Percentiles rank a stretch among this genome's conserved stretches.
These are phyloP conservation scores for Esperia sulphurella DNA, from an alignment of 2,888 invertebrate genomes.

Conservation along the genomic window DNA sequence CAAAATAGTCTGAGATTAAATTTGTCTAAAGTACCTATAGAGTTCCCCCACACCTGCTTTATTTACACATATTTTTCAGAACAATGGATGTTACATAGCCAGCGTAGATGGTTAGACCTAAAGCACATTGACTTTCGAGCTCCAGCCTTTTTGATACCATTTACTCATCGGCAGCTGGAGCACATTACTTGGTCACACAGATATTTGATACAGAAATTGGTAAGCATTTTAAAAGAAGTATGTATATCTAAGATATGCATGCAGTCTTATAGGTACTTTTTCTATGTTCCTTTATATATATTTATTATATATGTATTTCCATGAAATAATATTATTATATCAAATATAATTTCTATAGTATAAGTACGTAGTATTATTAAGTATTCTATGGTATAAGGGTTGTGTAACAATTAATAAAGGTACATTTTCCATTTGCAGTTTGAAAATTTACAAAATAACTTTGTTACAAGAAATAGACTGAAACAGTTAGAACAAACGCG, in stretches of 20 bases:
- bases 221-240: constrained; percentile 23
- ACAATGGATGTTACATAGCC: constrained; percentile 89
- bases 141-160: constrained; percentile 54
- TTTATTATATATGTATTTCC: no score
- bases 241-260: no score
- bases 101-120: constrained; percentile 83
- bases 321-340: no score
- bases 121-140: constrained; percentile 60
- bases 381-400: no score
- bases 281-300: no score
- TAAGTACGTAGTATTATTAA: no score
- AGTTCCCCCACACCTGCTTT: no score
- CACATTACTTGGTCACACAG: constrained; percentile 59
- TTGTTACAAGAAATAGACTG: constrained; percentile 48
- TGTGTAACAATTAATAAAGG: no score
- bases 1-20: no score
- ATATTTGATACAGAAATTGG: constrained; percentile 49
- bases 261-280: no score
- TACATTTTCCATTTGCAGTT: constrained; percentile 42
- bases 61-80: constrained; percentile 73
- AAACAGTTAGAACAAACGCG: constrained; percentile 58
- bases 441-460: constrained; percentile 45
- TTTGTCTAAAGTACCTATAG: no score
- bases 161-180: constrained; percentile 46
- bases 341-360: no score